Percentiles rank a stretch among this genome's conserved stretches.
phyloP scores from a whole-genome alignment of 2,113 vertebrate genomes.

The Callipepla squamata region DNA sequence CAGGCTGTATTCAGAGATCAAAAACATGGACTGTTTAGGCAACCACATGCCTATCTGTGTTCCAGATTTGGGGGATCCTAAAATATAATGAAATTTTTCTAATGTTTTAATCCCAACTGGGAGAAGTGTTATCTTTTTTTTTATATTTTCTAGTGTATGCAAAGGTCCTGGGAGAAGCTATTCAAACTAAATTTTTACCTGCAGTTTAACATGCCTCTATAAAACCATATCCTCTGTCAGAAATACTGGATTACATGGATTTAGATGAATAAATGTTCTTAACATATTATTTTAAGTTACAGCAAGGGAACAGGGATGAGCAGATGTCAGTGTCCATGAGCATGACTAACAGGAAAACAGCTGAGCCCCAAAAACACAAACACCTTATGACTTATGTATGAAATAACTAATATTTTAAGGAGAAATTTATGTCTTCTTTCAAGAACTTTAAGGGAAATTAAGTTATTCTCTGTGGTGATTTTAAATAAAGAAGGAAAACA shows the following conservation, averaged over 20 bases:
- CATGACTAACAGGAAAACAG: neutral
- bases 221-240: neutral
- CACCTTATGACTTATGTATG: neutral
- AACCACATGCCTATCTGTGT: neutral
- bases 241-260: neutral
- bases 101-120: neutral
- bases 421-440: neutral
- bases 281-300: neutral
- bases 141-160: neutral
- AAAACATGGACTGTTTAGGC: neutral
- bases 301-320: neutral
- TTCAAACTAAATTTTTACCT: neutral
- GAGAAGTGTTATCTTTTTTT: neutral
- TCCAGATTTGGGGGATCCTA: neutral
- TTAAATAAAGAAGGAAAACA: neutral
- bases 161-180: neutral
- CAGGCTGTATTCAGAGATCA: fast-evolving
- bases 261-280: neutral
- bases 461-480: neutral
- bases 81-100: neutral
- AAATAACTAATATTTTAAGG: neutral
- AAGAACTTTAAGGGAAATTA: neutral
- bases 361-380: neutral
- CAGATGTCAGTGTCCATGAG: neutral
- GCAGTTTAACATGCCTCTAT: neutral